Evolutionary conservation across 64 coral and sea anemone genomes (phyloP), one percentile per base, ranked within the genome.

Genomic region (Stylophora pistillata): DNA sequence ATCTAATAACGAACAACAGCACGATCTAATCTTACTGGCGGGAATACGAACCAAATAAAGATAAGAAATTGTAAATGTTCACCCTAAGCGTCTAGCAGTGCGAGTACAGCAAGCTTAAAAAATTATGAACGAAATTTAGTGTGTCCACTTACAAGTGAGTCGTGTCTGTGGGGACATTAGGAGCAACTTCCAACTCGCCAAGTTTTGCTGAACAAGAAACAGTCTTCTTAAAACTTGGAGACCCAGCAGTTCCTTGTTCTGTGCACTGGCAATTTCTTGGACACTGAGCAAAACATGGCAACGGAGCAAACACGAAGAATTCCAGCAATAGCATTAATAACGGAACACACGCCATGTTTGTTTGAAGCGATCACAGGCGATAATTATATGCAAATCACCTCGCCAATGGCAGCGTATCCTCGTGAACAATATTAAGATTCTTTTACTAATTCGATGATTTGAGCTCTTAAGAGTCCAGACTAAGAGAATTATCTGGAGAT

Each of bases 371-470:
- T 26, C 21, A 52, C 7, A 68, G 10, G 61, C 17, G 59, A 53
- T 62, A 54, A 68, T 84, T 23, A 34, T 84, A 84, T 84, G 80
- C 80, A 84, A 84, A 84, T 84, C 31, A 83, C 78, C 34, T 1
- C 20, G 12, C 29, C 30, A 12, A 2, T 41, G 61, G 5, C 21
- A 68, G 64, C 26, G 10, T 54, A 20, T 68, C 62, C 69, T 69
- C 30, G 53, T 53, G 62, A 84, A 84, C 13, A 68, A 68, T 7
- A 68, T 4, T 26, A 21, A 9, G 25, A 68, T 25, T 68, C 64
- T 21, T 26, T 25, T 68, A 0, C 4, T 10, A 11, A 68, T 12
- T 68, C 64, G 23, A 25, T 5, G 4, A 68, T 2, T 26, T 7
- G 25, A n/a, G 26, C 25, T 68, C 64, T 27, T 68, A 25, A 7